These are phyloP conservation scores for Tokudaia muenninki DNA, from an alignment of 2,797 vertebrate genomes.

Conservation along the genomic window DNA sequence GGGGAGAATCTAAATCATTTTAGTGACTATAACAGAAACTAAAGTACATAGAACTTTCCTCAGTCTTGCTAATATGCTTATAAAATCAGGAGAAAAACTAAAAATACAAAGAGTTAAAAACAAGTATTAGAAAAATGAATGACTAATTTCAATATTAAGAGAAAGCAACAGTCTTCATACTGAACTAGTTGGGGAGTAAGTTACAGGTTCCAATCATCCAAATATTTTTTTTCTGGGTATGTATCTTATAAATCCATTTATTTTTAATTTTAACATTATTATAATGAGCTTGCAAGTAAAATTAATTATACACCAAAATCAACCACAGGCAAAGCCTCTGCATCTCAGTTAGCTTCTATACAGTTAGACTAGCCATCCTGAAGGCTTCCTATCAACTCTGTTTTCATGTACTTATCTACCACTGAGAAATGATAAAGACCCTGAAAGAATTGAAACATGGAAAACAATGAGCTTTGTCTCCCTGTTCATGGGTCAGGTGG, in stretches of 20 bases:
- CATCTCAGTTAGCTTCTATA: not conserved
- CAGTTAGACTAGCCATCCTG: not conserved
- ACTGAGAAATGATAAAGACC: not conserved
- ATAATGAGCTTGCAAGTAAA: not conserved
- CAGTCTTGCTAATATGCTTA: not conserved
- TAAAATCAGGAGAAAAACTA: not conserved
- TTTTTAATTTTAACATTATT: not conserved
- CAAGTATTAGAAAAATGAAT: not conserved
- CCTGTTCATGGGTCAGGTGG: not conserved
- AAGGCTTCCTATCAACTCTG: not conserved
- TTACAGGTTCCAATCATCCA: not conserved
- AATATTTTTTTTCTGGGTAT: not conserved
- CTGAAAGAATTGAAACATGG: not conserved
- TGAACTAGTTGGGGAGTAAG: not conserved
- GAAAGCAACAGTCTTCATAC: not conserved
- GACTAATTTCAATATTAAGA: not conserved
- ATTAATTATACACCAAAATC: not conserved
- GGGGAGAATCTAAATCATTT: not conserved
- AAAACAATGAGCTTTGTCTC: not conserved
- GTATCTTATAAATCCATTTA: not conserved
- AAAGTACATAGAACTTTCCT: not conserved
- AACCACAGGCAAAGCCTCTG: not conserved
- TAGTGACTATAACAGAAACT: not conserved
- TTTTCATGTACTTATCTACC: not conserved
- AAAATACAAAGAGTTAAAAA: not conserved